Percentiles rank a stretch among this genome's conserved stretches.
phyloP scores from a whole-genome alignment of 2,797 vertebrate species.

The Delichon dasypus region DNA sequence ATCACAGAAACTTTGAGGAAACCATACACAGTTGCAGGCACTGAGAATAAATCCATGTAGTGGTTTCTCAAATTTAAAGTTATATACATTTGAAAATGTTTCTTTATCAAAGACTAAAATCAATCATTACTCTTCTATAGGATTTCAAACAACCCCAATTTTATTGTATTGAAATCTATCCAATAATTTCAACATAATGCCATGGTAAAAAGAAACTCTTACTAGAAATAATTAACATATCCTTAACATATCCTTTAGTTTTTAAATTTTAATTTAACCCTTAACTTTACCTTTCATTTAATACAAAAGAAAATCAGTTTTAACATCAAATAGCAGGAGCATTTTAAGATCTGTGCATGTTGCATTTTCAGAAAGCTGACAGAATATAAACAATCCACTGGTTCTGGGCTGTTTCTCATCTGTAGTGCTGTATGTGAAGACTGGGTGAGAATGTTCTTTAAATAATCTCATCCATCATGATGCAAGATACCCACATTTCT shows the following conservation, averaged over 20 bases:
- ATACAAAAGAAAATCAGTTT: neutral
- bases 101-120: neutral
- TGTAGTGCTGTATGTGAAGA: neutral
- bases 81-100: neutral
- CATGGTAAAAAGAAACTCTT: neutral
- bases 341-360: neutral
- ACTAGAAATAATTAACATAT: neutral
- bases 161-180: neutral
- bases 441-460: neutral
- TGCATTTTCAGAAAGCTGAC: neutral
- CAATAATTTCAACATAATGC: neutral
- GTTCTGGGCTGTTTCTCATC: neutral
- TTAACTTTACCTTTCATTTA: neutral
- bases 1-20: neutral
- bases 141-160: neutral
- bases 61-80: neutral
- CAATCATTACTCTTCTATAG: neutral
- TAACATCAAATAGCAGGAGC: neutral
- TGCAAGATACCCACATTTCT: neutral
- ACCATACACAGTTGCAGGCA: neutral
- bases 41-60: neutral
- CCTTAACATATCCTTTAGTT: neutral
- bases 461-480: neutral
- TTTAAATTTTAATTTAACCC: neutral
- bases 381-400: neutral